Base-by-base conservation (phyloP, 1,140 invertebrate genomes). In the Leptopilina boulardi region DNA sequence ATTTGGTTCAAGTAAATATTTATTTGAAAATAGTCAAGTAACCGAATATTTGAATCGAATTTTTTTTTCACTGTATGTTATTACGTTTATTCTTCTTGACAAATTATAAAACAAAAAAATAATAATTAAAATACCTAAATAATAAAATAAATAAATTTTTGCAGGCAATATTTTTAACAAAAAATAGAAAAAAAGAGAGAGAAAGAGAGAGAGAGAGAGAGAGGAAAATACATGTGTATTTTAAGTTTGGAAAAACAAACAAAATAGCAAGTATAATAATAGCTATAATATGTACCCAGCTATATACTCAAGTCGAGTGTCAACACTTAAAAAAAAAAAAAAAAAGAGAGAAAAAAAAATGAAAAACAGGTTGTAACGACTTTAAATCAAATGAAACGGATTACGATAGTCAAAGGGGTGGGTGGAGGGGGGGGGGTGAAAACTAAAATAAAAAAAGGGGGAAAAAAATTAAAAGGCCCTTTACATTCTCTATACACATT, bases 401-500 rank as follows among this genome's bases (percentile, higher is more conserved):
- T 51, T n/a, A n/a, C n/a, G 47, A 51, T n/a, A 18, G 18, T n/a
- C 13, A 47, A 47, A 47, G 10, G 9, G 34, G 34, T 38, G 34
- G 34, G 9, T 3, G 34, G 34, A 9, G 34, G 34, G 34, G 41
- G 44, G 47, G 13, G n/a, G 34, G 18, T 15, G 13, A 72, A 72
- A n/a, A 38, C 3, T 15, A 73, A 11, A 77, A 79, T 54, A 79
- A 79, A 79, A 73, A 77, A 77, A 42, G 70, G 70, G 30, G 42
- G 13, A 23, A 70, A 15, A 42, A 21, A 73, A 47, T 10, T 21
- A 71, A 82, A 77, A 78, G 74, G 66, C 79, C 80, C 80, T 80
- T 80, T 80, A 83, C 80, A 77, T 51, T 18, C n/a, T 56, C 73
- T 76, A 51, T 80, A 75, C 76, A 80, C 82, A 73, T 76, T 77